Conservation (phyloP, 2,888 invertebrate genomes). For the Pyrrhia umbra region DNA sequence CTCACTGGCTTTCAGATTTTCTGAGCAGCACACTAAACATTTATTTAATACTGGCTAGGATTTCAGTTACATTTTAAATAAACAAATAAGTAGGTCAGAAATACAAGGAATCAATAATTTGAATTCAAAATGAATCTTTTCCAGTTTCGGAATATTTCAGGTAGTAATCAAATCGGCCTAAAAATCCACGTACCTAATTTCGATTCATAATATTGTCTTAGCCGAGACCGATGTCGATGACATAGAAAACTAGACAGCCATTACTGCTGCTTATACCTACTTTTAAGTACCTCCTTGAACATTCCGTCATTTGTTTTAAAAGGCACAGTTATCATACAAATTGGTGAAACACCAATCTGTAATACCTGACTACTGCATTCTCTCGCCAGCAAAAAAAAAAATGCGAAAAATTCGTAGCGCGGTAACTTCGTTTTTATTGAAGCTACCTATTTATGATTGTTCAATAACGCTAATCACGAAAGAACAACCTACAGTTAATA, state of each 20-base stretch:
- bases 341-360: not conserved
- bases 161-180: conserved; percentile 27
- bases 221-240: no score
- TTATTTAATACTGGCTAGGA: conserved; percentile 52
- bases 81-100: conserved; percentile 60
- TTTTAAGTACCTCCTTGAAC: not conserved
- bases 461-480: conserved; percentile 4
- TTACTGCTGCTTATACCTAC: not conserved
- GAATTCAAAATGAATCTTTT: conserved; percentile 58
- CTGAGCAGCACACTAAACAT: conserved; percentile 57
- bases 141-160: conserved; percentile 27
- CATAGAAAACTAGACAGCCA: no score
- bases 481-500: not conserved
- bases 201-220: conserved; percentile 38
- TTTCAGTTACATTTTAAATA: conserved; percentile 69
- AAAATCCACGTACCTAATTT: conserved; percentile 25
- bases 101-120: conserved; percentile 68
- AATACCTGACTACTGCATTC: conserved; percentile 3
- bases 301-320: not conserved
- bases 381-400: conserved; percentile 5
- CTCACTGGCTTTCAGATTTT: conserved; percentile 77
- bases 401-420: conserved; percentile 2
- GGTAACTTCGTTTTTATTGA: not conserved
- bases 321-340: not conserved
- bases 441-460: conserved; percentile 9